These are phyloP conservation scores for Porites australiensis DNA, from an alignment of 64 coral and sea anemone genomes.

Conservation along the genomic window DNA sequence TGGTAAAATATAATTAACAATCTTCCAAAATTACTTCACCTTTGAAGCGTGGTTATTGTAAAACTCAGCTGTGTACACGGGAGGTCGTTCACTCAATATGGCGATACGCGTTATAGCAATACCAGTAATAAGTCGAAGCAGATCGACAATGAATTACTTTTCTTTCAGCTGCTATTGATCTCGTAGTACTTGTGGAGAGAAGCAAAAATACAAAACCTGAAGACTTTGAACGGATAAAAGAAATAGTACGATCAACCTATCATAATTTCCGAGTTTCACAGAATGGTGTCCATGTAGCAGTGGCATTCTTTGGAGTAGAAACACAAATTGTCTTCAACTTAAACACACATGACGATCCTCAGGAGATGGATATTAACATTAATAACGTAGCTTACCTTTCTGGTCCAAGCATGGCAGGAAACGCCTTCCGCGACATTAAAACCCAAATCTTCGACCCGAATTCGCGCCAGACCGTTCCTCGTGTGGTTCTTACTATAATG, in stretches of 20 bases:
- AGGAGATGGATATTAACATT: conserved; percentile 70
- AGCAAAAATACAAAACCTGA: conserved; percentile 59
- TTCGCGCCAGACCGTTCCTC: conserved; percentile 46
- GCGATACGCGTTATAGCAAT: too few relatives aligned
- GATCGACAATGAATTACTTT: not conserved
- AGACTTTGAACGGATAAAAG: conserved; percentile 77
- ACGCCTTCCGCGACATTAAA: conserved; percentile 61
- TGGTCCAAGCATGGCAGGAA: conserved; percentile 67
- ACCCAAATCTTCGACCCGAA: conserved; percentile 58
- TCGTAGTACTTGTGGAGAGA: conserved; percentile 80
- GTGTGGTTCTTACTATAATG: conserved; percentile 69
- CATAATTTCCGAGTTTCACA: conserved; percentile 52
- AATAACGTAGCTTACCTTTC: conserved; percentile 45
- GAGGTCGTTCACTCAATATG: too few relatives aligned
- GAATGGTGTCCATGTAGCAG: conserved; percentile 64
- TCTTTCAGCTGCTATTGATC: conserved; percentile 62
- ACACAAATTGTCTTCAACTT: conserved; percentile 73
- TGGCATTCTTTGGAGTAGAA: conserved; percentile 49
- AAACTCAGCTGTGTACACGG: too few relatives aligned
- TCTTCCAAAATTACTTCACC: too few relatives aligned
- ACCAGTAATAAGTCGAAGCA: too few relatives aligned
- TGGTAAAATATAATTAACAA: too few relatives aligned
- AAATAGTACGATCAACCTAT: conserved; percentile 65
- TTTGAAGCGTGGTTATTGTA: too few relatives aligned
- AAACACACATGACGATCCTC: conserved; percentile 49